phyloP scores from a whole-genome alignment of 2,888 invertebrate genomes.

The Campaea margaritaria region DNA sequence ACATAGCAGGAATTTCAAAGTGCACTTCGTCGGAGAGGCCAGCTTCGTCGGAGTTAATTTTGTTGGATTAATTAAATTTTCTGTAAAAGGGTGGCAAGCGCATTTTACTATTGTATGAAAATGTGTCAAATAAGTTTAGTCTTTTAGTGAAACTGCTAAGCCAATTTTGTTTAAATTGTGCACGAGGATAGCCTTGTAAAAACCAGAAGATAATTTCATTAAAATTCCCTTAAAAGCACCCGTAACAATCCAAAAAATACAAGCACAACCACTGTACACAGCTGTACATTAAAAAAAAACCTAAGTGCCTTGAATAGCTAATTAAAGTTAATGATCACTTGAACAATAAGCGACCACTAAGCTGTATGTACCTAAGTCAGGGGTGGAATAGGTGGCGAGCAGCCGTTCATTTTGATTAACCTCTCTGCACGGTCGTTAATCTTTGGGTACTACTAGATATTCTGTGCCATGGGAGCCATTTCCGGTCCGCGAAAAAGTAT shows the following conservation, averaged over 20 bases:
- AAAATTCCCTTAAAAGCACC: no score
- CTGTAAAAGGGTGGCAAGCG: no score
- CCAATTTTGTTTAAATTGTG: no score
- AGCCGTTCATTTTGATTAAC: slow-evolving; percentile 22
- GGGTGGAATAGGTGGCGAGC: slow-evolving; percentile 7
- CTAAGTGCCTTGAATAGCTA: neutral
- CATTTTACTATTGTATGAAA: no score
- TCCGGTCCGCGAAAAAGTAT: slow-evolving; percentile 8
- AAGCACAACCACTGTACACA: no score
- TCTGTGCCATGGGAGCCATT: neutral
- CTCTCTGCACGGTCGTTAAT: slow-evolving; percentile 22
- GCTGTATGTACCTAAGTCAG: neutral
- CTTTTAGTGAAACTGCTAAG: no score
- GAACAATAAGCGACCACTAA: slow-evolving; percentile 16
- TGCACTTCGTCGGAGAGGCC: neutral
- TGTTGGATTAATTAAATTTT: no score
- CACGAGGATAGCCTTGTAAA: no score
- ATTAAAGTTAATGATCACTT: slow-evolving; percentile 23
- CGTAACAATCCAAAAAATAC: no score
- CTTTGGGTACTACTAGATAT: neutral
- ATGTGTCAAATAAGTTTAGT: no score
- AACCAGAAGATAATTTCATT: no score
- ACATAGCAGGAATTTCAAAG: neutral
- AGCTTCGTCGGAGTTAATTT: no score
- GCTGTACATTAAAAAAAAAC: neutral